phyloP scores from a whole-genome alignment of 2,888 invertebrate genomes.

The Thumatha senex region DNA sequence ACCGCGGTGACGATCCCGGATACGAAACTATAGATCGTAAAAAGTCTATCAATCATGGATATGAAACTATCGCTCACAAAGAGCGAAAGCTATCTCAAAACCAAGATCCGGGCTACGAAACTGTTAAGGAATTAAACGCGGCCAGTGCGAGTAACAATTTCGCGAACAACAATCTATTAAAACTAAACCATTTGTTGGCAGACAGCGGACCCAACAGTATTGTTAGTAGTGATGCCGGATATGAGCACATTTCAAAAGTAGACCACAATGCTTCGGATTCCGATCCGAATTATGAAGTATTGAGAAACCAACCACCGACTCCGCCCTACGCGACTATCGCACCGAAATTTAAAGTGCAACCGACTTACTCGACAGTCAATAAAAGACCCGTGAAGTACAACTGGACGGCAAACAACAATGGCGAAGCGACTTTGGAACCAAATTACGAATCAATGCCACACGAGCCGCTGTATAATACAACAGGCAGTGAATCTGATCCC shows the following conservation, averaged over 20 bases:
- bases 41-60: conserved; percentile 80
- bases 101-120: conserved; percentile 86
- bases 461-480: conserved; percentile 83
- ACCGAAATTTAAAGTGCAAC: conserved; percentile 69
- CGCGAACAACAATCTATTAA: conserved; percentile 60
- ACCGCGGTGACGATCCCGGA: conserved; percentile 75
- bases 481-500: conserved; percentile 89
- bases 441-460: conserved; percentile 90
- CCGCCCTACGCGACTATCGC: conserved; percentile 78
- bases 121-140: conserved; percentile 75
- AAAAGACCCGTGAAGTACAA: conserved; percentile 80
- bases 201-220: conserved; percentile 85
- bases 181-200: conserved; percentile 57
- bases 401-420: conserved; percentile 78
- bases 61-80: conserved; percentile 82
- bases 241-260: conserved; percentile 85
- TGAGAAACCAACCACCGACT: conserved; percentile 82
- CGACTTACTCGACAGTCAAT: conserved; percentile 82
- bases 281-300: conserved; percentile 92
- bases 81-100: conserved; percentile 69
- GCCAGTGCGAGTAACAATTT: conserved; percentile 47
- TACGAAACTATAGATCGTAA: conserved; percentile 79
- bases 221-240: conserved; percentile 87
- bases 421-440: conserved; percentile 85
- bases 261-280: conserved; percentile 82